A percentile compares a stretch with the other conserved stretches of the same genome.
These are phyloP conservation scores for Sphyrna mokarran DNA, from an alignment of 2,113 vertebrate species.

Conservation along the genomic window DNA sequence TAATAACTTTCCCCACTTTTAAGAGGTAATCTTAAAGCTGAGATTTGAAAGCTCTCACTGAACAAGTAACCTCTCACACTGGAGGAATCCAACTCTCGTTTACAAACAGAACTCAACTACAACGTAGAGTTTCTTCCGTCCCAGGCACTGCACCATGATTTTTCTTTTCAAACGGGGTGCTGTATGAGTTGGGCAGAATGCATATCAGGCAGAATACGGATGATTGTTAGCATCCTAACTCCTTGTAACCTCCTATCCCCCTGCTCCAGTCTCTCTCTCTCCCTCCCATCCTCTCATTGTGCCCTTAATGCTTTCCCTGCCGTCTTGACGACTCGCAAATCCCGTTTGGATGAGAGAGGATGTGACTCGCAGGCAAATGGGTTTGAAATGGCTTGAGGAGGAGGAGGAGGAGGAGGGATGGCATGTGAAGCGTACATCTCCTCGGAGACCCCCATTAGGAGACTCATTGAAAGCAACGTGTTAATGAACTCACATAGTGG, in stretches of 20 bases:
- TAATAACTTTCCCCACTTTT: not conserved
- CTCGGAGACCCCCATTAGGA: conserved; percentile 31
- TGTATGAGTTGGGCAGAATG: not conserved
- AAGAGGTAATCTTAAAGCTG: not conserved
- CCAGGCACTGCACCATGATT: not conserved
- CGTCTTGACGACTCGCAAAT: not conserved
- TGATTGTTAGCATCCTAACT: not conserved
- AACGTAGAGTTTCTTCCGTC: not conserved
- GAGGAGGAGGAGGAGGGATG: not conserved
- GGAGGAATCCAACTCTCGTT: not conserved
- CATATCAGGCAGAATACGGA: not conserved
- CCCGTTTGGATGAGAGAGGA: not conserved
- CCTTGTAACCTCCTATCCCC: not conserved
- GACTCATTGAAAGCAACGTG: conserved; percentile 26
- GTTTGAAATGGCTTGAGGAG: conserved; percentile 6
- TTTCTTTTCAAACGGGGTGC: not conserved
- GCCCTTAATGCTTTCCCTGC: not conserved
- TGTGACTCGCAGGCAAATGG: conserved; percentile 21
- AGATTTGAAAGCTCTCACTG: not conserved
- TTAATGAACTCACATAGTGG: conserved; percentile 16
- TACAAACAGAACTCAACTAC: not conserved
- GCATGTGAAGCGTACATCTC: not conserved
- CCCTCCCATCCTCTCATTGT: not conserved
- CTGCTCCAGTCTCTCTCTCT: not conserved
- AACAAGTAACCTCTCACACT: not conserved